phyloP scores from a whole-genome alignment of 2,888 invertebrate species.

The Leptinotarsa haldemani region DNA sequence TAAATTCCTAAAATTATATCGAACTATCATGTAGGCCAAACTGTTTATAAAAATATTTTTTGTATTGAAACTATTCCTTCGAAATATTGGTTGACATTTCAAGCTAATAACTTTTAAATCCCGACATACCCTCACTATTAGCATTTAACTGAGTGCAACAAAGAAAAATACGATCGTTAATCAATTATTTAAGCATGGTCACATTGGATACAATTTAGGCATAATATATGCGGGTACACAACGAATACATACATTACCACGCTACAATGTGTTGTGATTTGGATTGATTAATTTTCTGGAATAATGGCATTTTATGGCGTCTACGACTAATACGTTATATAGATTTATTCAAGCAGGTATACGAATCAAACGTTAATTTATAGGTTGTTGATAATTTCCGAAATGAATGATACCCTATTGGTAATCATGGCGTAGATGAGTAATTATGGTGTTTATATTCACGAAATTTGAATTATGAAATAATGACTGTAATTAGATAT shows the following conservation, averaged over 20 bases:
- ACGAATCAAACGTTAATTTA: conserved; percentile 31
- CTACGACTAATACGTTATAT: conserved; percentile 19
- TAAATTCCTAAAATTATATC: too few relatives aligned
- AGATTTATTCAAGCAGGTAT: conserved; percentile 29
- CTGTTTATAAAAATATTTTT: too few relatives aligned
- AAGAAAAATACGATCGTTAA: conserved; percentile 27
- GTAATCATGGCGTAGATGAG: conserved; percentile 12
- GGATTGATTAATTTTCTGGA: conserved; percentile 25
- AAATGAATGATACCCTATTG: conserved; percentile 21
- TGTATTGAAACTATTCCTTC: too few relatives aligned
- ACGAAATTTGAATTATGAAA: conserved; percentile 1
- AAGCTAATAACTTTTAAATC: conserved; percentile 4
- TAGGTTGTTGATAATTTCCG: conserved; percentile 24
- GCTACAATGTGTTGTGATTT: conserved; percentile 30
- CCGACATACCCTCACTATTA: conserved; percentile 14
- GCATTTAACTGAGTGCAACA: conserved; percentile 13
- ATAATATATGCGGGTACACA: conserved; percentile 30
- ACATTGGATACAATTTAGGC: conserved; percentile 29
- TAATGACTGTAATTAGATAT: not conserved
- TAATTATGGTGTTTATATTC: conserved; percentile 14
- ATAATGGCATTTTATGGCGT: conserved; percentile 19
- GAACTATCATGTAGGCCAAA: too few relatives aligned
- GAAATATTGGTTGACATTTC: not conserved
- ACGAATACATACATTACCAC: conserved; percentile 28
- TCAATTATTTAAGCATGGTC: conserved; percentile 33